Evolutionary conservation across 2,113 vertebrate genomes (phyloP).

Genomic region (Amazona guildingii): DNA sequence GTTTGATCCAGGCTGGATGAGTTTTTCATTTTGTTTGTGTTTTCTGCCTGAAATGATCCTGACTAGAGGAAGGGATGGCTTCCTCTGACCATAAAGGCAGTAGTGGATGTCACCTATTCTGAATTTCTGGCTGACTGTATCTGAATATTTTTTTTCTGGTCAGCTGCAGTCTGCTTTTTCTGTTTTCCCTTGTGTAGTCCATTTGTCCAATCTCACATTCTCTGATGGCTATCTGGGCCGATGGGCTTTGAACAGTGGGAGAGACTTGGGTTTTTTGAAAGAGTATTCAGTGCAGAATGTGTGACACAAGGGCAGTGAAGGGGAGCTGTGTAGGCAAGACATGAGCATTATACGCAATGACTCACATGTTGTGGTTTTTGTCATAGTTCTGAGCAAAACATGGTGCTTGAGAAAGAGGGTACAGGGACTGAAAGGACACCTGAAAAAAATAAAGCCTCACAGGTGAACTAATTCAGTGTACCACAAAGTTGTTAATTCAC

Average conservation of each 20-base stretch:
- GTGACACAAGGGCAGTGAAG: not conserved
- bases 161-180: not conserved
- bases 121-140: not conserved
- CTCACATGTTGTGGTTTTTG: accelerated
- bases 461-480: not conserved
- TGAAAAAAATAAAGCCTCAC: not conserved
- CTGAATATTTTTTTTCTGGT: not conserved
- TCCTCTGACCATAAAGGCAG: not conserved
- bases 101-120: not conserved
- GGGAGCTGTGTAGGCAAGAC: not conserved
- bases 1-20: not conserved
- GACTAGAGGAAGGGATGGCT: not conserved
- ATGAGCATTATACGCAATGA: accelerated
- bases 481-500: not conserved
- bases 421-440: not conserved
- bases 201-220: not conserved
- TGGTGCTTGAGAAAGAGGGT: not conserved
- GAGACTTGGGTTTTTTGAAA: not conserved
- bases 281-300: not conserved
- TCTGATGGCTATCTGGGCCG: not conserved
- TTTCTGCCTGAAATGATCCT: not conserved
- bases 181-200: not conserved
- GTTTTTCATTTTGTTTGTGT: not conserved
- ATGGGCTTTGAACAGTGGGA: not conserved
- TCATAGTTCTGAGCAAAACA: not conserved